A percentile compares a stretch with the other conserved stretches of the same genome.
phyloP scores from a whole-genome alignment of 2,113 vertebrate species.

The Dicerorhinus sumatrensis region DNA sequence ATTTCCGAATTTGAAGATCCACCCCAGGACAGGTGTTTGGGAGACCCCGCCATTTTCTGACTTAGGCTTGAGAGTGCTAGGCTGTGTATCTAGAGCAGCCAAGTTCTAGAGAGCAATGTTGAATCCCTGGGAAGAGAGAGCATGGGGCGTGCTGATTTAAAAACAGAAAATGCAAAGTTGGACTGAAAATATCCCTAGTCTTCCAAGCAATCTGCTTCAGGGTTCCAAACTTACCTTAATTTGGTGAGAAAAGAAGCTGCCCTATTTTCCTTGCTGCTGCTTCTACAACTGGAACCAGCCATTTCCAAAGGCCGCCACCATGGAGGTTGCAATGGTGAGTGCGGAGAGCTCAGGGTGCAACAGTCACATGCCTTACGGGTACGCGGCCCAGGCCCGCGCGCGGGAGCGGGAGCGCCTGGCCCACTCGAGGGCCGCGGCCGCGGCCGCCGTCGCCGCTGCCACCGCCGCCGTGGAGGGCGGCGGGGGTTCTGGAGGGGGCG shows the following conservation, averaged over 20 bases:
- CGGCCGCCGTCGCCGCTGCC: constrained; percentile 87
- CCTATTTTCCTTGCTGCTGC: constrained; percentile 67
- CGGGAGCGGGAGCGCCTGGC: constrained; percentile 93
- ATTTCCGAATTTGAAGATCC: constrained; percentile 51
- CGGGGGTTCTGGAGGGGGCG: constrained; percentile 84
- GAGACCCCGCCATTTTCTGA: constrained; percentile 65
- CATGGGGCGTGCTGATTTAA: constrained; percentile 79
- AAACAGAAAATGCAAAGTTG: constrained; percentile 84
- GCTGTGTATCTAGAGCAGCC: constrained; percentile 53
- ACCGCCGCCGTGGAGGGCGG: constrained; percentile 90
- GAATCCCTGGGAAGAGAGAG: constrained; percentile 62
- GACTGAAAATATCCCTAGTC: constrained; percentile 76
- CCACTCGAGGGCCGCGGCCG: constrained; percentile 90
- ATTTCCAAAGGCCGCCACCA: constrained; percentile 80
- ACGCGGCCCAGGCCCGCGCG: constrained; percentile 93
- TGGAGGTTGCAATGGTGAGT: constrained; percentile 99
- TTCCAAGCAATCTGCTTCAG: constrained; percentile 81
- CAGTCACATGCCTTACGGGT: constrained; percentile 97
- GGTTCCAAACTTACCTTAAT: constrained; percentile 80
- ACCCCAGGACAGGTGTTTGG: constrained; percentile 68
- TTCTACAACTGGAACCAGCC: constrained; percentile 72
- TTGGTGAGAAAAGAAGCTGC: constrained; percentile 77
- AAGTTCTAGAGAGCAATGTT: constrained; percentile 53
- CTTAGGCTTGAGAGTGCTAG: constrained; percentile 44
- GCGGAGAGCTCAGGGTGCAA: constrained; percentile 97